phyloP scores from a whole-genome alignment of 2,888 invertebrate genomes.

The Candidula unifasciata region DNA sequence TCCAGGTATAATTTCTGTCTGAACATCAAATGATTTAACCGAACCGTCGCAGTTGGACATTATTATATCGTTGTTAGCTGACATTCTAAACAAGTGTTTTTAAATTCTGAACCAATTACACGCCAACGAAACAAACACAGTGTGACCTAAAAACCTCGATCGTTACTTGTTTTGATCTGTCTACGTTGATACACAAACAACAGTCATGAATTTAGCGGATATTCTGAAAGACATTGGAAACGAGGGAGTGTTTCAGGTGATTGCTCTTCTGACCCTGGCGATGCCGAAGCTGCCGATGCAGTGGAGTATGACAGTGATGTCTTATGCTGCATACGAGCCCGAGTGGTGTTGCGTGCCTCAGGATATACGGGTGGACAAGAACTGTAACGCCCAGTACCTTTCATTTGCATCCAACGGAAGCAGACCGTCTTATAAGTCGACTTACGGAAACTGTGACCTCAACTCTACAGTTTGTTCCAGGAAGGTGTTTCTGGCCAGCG shows the following conservation, averaged over 20 bases:
- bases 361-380: not conserved
- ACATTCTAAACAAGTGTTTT: too few relatives aligned
- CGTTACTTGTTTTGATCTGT: not conserved
- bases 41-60: too few relatives aligned
- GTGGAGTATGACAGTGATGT: conserved; percentile 46
- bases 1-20: too few relatives aligned
- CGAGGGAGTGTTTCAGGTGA: conserved; percentile 14
- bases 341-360: conserved; percentile 41
- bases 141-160: too few relatives aligned
- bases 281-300: conserved; percentile 41
- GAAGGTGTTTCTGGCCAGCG: not conserved
- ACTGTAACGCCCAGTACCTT: not conserved
- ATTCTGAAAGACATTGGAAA: conserved; percentile 28
- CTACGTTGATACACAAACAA: not conserved
- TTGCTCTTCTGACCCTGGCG: conserved; percentile 20
- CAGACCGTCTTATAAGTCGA: not conserved
- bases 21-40: too few relatives aligned
- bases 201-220: conserved; percentile 35
- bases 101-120: too few relatives aligned
- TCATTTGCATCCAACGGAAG: not conserved
- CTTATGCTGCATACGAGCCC: conserved; percentile 21
- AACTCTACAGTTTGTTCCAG: not conserved
- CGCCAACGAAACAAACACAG: too few relatives aligned
- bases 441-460: not conserved
- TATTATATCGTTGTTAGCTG: too few relatives aligned